These are phyloP conservation scores for Lemur catta DNA, from an alignment of 2,797 vertebrate genomes.

Conservation along the genomic window DNA sequence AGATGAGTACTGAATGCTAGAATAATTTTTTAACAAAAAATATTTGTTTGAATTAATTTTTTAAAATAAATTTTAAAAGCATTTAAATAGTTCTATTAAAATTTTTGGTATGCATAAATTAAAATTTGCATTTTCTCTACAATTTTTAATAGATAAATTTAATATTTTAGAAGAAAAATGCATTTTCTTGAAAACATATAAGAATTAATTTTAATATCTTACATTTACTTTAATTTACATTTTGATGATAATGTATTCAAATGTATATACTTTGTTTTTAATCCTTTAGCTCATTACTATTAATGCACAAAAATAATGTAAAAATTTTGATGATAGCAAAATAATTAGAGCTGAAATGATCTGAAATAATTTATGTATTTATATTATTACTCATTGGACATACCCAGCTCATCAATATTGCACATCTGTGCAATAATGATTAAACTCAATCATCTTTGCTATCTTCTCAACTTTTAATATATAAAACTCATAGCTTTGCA, in stretches of 20 bases:
- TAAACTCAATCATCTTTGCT: background rate
- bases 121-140: background rate
- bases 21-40: background rate
- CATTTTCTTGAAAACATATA: background rate
- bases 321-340: background rate
- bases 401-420: background rate
- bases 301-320: background rate
- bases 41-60: background rate
- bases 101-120: background rate
- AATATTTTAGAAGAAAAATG: background rate
- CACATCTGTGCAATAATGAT: background rate
- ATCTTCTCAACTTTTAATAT: background rate
- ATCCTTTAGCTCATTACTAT: background rate
- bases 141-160: background rate
- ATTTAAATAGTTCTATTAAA: background rate
- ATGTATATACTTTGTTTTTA: background rate
- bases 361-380: background rate
- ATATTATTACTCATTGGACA: background rate
- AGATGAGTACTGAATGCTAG: background rate
- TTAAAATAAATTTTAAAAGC: background rate
- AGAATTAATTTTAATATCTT: background rate
- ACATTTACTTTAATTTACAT: background rate
- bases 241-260: background rate
- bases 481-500: background rate
- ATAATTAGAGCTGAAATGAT: background rate